Evolutionary conservation across 2,797 vertebrate species (phyloP).

Genomic region (Gobionotothen gibberifrons): DNA sequence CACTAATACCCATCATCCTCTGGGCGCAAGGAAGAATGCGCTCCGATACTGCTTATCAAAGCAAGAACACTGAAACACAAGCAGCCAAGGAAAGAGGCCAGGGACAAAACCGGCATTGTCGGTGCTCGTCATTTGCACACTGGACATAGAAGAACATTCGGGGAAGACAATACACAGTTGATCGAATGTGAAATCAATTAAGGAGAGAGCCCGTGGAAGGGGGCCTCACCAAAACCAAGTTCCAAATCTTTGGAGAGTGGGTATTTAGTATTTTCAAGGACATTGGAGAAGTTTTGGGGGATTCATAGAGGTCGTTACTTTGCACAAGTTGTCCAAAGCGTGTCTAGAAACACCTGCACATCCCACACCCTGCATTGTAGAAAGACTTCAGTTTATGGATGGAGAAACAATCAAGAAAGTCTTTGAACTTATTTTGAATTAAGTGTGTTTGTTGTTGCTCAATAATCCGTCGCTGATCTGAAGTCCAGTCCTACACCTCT

Average conservation of each 20-base stretch:
- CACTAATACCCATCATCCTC: conserved; percentile 77
- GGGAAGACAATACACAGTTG: conserved; percentile 65
- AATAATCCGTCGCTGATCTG: conserved; percentile 4
- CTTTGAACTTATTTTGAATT: not conserved
- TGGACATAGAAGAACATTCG: conserved; percentile 47
- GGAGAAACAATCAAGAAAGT: not conserved
- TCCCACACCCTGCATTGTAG: not conserved
- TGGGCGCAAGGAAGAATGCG: conserved; percentile 60
- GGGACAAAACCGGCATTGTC: conserved; percentile 71
- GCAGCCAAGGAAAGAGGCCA: conserved; percentile 73
- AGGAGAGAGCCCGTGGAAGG: conserved; percentile 51
- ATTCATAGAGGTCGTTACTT: conserved; percentile 40
- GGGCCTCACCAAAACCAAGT: conserved; percentile 5
- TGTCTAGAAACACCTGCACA: not conserved
- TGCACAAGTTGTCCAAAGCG: not conserved
- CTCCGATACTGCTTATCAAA: conserved; percentile 76
- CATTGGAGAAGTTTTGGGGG: conserved; percentile 26
- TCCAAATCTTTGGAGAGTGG: conserved; percentile 23
- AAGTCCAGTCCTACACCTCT: not conserved
- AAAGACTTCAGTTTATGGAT: not conserved
- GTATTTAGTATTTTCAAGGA: conserved; percentile 64
- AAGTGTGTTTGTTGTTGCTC: not conserved
- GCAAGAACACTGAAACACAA: conserved; percentile 77
- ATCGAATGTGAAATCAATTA: conserved; percentile 81
- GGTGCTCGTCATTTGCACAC: conserved; percentile 54